A percentile compares a stretch with the other conserved stretches of the same genome.
These are phyloP conservation scores for Argyresthia albistria DNA, from an alignment of 2,888 invertebrate species.

Conservation along the genomic window DNA sequence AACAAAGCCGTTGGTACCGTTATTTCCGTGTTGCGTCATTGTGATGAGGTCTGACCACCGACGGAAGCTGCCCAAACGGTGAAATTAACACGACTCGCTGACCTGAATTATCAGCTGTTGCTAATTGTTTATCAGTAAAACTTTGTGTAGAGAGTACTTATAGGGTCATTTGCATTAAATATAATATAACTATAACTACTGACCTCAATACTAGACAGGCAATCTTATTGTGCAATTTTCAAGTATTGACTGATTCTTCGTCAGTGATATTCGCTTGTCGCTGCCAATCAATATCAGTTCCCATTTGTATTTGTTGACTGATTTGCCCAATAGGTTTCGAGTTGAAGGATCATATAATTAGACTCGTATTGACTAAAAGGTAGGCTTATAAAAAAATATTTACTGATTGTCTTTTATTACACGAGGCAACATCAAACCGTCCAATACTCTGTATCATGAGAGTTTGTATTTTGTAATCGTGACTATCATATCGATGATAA, in stretches of 20 bases:
- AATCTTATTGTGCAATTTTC: background rate
- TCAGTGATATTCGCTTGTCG: background rate
- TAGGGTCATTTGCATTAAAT: no score
- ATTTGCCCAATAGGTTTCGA: constrained; percentile 4
- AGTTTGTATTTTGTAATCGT: background rate
- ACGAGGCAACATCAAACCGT: background rate
- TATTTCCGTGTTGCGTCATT: constrained; percentile 20
- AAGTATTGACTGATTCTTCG: background rate
- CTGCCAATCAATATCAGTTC: background rate
- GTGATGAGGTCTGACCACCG: background rate
- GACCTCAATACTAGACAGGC: no score
- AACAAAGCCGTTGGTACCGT: constrained; percentile 23
- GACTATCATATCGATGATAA: background rate
- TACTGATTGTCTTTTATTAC: no score
- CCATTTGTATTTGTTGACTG: background rate
- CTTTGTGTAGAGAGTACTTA: background rate
- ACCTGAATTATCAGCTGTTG: constrained; percentile 1
- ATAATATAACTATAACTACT: no score
- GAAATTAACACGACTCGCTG: background rate
- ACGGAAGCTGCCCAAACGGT: constrained; percentile 1
- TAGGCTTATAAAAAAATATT: background rate
- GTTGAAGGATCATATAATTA: constrained; percentile 9
- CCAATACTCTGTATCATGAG: background rate
- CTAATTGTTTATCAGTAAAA: background rate
- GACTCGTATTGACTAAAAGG: constrained; percentile 1